Evolutionary conservation across 2,113 vertebrate species (phyloP), one percentile per base, ranked within the genome.

Genomic region (Chionis minor): DNA sequence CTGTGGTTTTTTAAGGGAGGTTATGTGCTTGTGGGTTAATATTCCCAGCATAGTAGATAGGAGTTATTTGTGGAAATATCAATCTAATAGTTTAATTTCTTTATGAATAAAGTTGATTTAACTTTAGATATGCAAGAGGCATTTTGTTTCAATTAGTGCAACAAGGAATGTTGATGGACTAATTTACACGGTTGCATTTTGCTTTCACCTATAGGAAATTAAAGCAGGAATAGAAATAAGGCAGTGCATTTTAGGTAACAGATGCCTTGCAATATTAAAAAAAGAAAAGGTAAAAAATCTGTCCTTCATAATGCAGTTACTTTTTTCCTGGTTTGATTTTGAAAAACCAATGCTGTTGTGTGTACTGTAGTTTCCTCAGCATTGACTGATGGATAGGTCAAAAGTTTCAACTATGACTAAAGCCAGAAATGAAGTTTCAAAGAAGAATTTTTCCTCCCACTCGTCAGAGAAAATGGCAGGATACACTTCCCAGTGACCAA

Each of bases 301-400:
- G 49, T 55, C 12, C 18, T 38, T 75, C 51, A 32, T 51, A 33
- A 27, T 24, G 7, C 6, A 56, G 2, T 42, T 77, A 61, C 18
- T 8, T 42, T 94, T 88, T 77, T 38, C 26, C 42, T 85, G 4
- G 20, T 81, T 74, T 92, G 70, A 84, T 85, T 95, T 95, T 92
- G 65, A 38, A 90, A 84, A 90, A 90, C 58, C 8, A 1, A 58
- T 94, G 74, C 45, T 56, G 89, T 88, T 87, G 9, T 54, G 10
- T 83, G 84, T 97, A 89, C 79, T 97, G 79, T 95, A 95, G 96
- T 98, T 98, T 98, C 97, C 95, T 97, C 91, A 92, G 40, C 75
- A 94, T 35, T 97, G 94, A 97, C 75, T 97, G 97, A 98, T 65
- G 15, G 67, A 79, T 96, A 95, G 93, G 94, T 97, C 97, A 96